phyloP scores from a whole-genome alignment of 2,888 invertebrate genomes.

The Campopleginae sp. region DNA sequence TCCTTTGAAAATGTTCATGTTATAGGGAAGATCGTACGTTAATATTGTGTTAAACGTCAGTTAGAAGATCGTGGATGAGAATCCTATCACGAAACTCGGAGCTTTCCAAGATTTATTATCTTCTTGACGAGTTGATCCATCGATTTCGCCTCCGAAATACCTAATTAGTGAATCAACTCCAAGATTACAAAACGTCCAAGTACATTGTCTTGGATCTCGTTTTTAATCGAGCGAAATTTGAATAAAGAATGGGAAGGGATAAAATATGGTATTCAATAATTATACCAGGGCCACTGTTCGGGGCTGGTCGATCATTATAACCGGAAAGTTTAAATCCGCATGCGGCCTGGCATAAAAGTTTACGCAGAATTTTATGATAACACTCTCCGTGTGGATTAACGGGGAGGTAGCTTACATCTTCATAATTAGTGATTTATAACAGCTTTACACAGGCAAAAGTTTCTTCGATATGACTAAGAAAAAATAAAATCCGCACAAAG shows the following conservation, averaged over 20 bases:
- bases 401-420: slow-evolving; percentile 32
- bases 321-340: not conserved
- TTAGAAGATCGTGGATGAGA: not conserved
- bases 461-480: slow-evolving; percentile 38
- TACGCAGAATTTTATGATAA: slow-evolving; percentile 19
- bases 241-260: not conserved
- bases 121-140: slow-evolving; percentile 60
- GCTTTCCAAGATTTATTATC: slow-evolving; percentile 12
- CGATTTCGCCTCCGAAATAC: not conserved
- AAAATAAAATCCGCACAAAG: slow-evolving; percentile 7
- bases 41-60: not conserved
- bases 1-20: not conserved
- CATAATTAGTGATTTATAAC: slow-evolving; percentile 55
- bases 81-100: not conserved
- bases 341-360: slow-evolving; percentile 8
- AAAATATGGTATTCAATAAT: slow-evolving; percentile 25
- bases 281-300: slow-evolving; percentile 5
- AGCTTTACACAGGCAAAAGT: slow-evolving; percentile 37
- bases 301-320: not conserved
- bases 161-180: not conserved
- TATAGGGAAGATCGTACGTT: not conserved
- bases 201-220: not conserved
- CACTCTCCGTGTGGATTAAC: slow-evolving; percentile 34
- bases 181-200: not conserved
- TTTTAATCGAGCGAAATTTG: not conserved